These are phyloP conservation scores for Ormyrus rosae DNA, from an alignment of 2,888 invertebrate genomes.

Conservation along the genomic window DNA sequence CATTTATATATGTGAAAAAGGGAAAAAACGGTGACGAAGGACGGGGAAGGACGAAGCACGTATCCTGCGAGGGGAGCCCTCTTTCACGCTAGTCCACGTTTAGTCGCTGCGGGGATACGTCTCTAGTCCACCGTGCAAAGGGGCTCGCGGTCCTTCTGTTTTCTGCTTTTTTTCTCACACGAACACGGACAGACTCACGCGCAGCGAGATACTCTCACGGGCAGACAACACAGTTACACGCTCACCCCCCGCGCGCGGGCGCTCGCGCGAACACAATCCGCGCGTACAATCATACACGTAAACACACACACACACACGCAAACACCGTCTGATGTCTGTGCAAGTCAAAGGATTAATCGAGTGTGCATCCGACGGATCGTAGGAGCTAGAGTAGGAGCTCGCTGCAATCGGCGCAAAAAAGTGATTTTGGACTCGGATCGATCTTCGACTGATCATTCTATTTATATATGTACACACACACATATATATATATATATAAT, in stretches of 20 bases:
- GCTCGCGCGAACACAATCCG: too few relatives aligned
- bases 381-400: constrained; percentile 16
- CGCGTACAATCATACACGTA: too few relatives aligned
- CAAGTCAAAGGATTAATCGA: constrained; percentile 30
- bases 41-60: constrained; percentile 57
- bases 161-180: constrained; percentile 31
- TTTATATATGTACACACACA: neutral
- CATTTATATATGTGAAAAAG: constrained; percentile 17
- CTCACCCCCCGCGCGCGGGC: too few relatives aligned
- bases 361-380: constrained; percentile 21
- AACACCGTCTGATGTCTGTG: neutral
- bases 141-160: constrained; percentile 39
- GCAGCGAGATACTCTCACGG: too few relatives aligned
- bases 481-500: too few relatives aligned
- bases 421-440: constrained; percentile 36
- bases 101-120: constrained; percentile 34
- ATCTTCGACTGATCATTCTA: constrained; percentile 47
- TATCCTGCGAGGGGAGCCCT: constrained; percentile 32
- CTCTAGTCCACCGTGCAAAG: constrained; percentile 53
- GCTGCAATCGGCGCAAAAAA: constrained; percentile 25
- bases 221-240: too few relatives aligned
- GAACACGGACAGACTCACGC: too few relatives aligned
- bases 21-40: constrained; percentile 30
- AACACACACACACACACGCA: too few relatives aligned
- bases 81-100: constrained; percentile 54